Conservation (phyloP, 2,888 invertebrate genomes). For the Halictus quadricinctus region DNA sequence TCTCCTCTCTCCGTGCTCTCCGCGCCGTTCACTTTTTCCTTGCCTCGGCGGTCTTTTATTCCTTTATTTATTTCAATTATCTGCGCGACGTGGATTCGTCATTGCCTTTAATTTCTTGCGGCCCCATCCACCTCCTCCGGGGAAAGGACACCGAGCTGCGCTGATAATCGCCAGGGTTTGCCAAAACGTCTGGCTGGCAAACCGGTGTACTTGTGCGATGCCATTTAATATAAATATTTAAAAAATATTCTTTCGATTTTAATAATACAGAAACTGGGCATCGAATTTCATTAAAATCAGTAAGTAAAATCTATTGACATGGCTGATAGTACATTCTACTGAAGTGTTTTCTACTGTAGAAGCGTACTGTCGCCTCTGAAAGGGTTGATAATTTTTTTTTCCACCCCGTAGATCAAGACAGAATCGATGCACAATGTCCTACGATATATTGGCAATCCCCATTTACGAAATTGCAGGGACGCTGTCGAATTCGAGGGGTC, state of each 20-base stretch:
- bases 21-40: conserved; percentile 63
- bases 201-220: not conserved
- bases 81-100: conserved; percentile 81
- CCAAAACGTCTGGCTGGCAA: not conserved
- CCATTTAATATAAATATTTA: not conserved
- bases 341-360: too few relatives aligned
- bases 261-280: not conserved
- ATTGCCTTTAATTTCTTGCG: conserved; percentile 79
- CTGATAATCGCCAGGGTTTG: not conserved
- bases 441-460: conserved; percentile 67
- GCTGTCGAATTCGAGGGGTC: conserved; percentile 39
- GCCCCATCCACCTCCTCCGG: not conserved
- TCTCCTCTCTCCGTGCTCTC: not conserved
- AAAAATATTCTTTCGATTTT: not conserved
- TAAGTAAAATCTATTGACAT: too few relatives aligned
- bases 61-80: conserved; percentile 82
- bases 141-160: conserved; percentile 11
- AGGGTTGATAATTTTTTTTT: not conserved
- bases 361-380: not conserved
- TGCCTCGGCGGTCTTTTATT: conserved; percentile 77
- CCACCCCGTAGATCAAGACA: not conserved
- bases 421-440: conserved; percentile 50
- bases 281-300: too few relatives aligned
- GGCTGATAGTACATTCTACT: too few relatives aligned
- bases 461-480: conserved; percentile 71